Evolutionary conservation across 2,888 invertebrate genomes (phyloP).

Genomic region (Eurois occulta): DNA sequence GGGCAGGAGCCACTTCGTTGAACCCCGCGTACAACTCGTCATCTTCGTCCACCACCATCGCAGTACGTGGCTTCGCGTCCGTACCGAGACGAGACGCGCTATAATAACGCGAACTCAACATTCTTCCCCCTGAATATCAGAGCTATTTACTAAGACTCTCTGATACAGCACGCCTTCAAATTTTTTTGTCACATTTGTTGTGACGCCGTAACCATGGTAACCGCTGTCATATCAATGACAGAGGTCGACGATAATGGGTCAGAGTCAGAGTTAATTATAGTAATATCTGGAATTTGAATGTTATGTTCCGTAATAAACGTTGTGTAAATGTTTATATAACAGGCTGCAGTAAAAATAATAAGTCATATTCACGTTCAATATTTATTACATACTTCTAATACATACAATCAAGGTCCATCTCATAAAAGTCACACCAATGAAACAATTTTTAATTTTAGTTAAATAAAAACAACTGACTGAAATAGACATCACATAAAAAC

Average conservation of each 20-base stretch:
- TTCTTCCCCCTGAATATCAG: conserved; percentile 60
- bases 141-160: conserved; percentile 11
- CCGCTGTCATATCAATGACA: conserved; percentile 57
- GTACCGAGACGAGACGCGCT: conserved; percentile 83
- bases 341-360: conserved; percentile 64
- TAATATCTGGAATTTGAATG: conserved; percentile 12
- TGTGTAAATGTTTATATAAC: conserved; percentile 1
- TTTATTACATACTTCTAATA: conserved; percentile 88
- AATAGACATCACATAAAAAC: conserved; percentile 81
- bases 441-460: conserved; percentile 78
- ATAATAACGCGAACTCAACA: conserved; percentile 86
- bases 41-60: conserved; percentile 87
- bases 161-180: conserved; percentile 32
- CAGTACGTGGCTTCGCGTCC: conserved; percentile 84
- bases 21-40: conserved; percentile 93
- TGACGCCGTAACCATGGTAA: conserved; percentile 86
- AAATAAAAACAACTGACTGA: conserved; percentile 84
- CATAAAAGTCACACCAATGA: conserved; percentile 85
- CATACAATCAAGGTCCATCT: conserved; percentile 87
- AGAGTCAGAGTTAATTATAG: conserved; percentile 4
- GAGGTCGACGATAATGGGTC: conserved; percentile 27
- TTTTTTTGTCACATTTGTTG: conserved; percentile 76
- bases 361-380: conserved; percentile 79
- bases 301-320: conserved; percentile 1
- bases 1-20: conserved; percentile 92